These are phyloP conservation scores for Caiman crocodilus DNA, from an alignment of 2,797 vertebrate genomes.

Conservation along the genomic window DNA sequence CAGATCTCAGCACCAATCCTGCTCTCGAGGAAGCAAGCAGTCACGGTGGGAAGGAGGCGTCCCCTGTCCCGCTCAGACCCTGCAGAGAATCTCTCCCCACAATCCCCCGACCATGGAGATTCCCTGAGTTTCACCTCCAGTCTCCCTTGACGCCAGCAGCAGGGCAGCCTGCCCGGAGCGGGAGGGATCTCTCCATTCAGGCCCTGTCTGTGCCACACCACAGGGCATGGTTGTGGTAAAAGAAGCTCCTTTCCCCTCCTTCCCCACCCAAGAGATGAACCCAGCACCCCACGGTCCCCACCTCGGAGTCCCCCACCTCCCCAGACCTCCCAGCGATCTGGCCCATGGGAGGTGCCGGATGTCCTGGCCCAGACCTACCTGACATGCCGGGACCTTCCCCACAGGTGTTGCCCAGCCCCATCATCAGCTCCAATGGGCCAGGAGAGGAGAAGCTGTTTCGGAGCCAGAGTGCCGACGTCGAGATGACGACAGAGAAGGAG, in stretches of 20 bases:
- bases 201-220: fast-evolving
- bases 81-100: not conserved
- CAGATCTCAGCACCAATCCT: not conserved
- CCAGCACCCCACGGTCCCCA: fast-evolving
- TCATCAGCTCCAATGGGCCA: conserved; percentile 88
- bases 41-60: not conserved
- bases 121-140: not conserved
- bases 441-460: conserved; percentile 95
- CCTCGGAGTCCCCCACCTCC: fast-evolving
- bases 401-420: conserved; percentile 82
- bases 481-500: conserved; percentile 91
- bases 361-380: not conserved
- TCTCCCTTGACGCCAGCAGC: not conserved
- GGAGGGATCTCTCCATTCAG: not conserved
- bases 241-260: not conserved
- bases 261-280: fast-evolving
- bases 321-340: fast-evolving
- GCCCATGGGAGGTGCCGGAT: fast-evolving
- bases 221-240: fast-evolving
- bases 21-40: not conserved
- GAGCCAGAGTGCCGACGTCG: conserved; percentile 95
- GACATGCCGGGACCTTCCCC: not conserved
- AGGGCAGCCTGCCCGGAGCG: not conserved
- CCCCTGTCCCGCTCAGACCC: not conserved
- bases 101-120: not conserved